These are phyloP conservation scores for Brachyalestes nurse DNA, from an alignment of 2,797 vertebrate genomes.

Conservation along the genomic window DNA sequence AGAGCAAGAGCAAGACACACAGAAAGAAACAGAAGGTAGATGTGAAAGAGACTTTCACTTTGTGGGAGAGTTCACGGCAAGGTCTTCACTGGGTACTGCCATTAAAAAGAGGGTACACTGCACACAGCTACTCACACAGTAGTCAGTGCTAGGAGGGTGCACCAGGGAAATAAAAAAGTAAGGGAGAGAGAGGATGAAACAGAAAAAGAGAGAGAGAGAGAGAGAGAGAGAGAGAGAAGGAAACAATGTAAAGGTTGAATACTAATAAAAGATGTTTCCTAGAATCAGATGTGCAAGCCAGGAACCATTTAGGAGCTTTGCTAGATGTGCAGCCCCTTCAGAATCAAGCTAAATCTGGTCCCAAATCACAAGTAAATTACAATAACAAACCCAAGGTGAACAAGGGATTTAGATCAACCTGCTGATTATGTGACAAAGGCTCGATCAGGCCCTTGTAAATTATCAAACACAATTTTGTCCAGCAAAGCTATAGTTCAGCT, in stretches of 20 bases:
- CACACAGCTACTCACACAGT: background rate
- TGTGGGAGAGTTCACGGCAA: conserved; percentile 31
- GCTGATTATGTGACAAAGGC: background rate
- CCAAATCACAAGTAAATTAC: background rate
- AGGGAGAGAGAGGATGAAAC: too few relatives aligned
- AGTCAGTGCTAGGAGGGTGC: background rate
- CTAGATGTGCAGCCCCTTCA: background rate
- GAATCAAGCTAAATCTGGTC: background rate
- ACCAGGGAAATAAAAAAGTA: too few relatives aligned
- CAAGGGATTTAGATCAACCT: background rate
- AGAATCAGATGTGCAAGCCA: background rate
- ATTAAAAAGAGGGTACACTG: background rate
- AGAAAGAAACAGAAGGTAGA: background rate
- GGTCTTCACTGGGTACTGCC: conserved; percentile 8
- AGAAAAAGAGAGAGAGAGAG: too few relatives aligned
- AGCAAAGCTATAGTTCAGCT: background rate
- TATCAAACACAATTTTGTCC: background rate
- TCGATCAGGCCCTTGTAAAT: background rate
- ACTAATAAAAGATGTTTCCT: background rate
- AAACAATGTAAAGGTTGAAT: too few relatives aligned
- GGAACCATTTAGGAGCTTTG: background rate
- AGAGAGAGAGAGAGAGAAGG: too few relatives aligned
- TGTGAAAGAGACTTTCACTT: background rate
- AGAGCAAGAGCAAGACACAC: background rate
- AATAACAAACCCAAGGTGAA: background rate